phyloP scores from a whole-genome alignment of 2,888 invertebrate species.

The Melipona bicolor region DNA sequence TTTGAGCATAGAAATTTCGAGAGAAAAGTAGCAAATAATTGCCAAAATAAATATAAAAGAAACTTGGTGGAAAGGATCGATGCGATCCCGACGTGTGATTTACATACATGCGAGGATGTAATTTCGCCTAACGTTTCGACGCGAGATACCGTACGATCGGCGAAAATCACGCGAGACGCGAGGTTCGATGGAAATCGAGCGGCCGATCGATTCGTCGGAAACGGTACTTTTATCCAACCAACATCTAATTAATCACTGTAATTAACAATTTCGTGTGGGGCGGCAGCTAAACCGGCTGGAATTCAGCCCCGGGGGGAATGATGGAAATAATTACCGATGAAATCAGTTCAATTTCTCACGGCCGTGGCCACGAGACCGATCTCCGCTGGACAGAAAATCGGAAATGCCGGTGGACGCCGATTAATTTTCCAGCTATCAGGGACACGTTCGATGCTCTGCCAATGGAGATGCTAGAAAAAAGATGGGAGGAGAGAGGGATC shows the following conservation, averaged over 20 bases:
- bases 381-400: conserved; percentile 51
- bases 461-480: too few relatives aligned
- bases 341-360: conserved; percentile 53
- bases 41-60: background rate
- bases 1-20: background rate
- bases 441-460: conserved; percentile 59
- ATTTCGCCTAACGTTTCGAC: background rate
- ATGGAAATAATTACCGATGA: conserved; percentile 59
- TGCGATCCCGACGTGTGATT: background rate
- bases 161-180: background rate
- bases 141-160: background rate
- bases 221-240: conserved; percentile 15
- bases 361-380: conserved; percentile 14
- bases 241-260: conserved; percentile 35
- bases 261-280: conserved; percentile 37
- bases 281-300: conserved; percentile 2
- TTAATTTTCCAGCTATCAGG: conserved; percentile 54
- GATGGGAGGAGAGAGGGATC: background rate
- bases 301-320: conserved; percentile 19
- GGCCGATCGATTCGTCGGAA: background rate
- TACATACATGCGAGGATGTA: background rate
- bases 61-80: too few relatives aligned
- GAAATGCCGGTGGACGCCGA: conserved; percentile 52
- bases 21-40: background rate
- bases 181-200: background rate